Conservation (phyloP, 2,113 vertebrate species). For the Urocolius indicus region DNA sequence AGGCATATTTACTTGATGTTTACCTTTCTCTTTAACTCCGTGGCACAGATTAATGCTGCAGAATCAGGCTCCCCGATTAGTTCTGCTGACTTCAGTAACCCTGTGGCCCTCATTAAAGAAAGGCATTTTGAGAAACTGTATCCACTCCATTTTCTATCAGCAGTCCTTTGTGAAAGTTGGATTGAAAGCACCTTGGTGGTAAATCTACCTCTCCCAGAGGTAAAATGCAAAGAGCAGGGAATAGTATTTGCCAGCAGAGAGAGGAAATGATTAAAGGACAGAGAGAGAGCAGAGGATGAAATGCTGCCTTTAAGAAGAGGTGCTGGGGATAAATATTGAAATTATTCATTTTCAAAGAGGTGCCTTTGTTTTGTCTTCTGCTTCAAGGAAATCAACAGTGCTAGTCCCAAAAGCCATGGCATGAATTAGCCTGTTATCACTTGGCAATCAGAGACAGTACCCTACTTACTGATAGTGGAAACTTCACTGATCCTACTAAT, state of each 20-base stretch:
- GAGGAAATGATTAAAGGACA: conserved; percentile 15
- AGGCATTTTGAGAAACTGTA: background rate
- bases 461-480: background rate
- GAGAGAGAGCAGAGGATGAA: background rate
- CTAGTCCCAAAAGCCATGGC: background rate
- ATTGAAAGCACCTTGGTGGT: conserved; percentile 21
- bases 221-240: conserved; percentile 29
- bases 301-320: background rate
- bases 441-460: background rate
- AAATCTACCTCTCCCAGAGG: conserved; percentile 41
- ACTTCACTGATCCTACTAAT: background rate
- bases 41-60: background rate
- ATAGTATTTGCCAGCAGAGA: background rate
- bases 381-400: background rate
- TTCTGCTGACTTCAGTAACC: conserved; percentile 34
- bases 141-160: conserved; percentile 16
- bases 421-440: conserved; percentile 16
- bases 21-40: conserved; percentile 10
- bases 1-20: conserved; percentile 29
- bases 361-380: conserved; percentile 31
- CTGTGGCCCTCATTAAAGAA: conserved; percentile 19
- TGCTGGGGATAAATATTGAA: conserved; percentile 19
- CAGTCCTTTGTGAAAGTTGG: background rate
- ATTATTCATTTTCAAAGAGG: background rate
- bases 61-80: background rate